Conservation (phyloP, 2,888 invertebrate genomes). For the Pocota personata region DNA sequence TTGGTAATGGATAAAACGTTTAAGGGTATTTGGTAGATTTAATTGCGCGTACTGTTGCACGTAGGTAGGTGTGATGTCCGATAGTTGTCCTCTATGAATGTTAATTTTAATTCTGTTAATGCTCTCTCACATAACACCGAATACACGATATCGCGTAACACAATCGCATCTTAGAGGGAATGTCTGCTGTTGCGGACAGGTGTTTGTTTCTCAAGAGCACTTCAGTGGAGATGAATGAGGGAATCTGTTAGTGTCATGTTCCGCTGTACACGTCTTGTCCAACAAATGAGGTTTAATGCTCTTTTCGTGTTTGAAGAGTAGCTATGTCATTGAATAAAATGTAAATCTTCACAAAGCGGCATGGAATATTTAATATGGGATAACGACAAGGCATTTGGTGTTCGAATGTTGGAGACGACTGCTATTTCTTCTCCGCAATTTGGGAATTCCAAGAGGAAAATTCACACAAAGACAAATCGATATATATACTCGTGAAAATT, state of each 20-base stretch:
- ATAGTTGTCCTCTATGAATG: neutral
- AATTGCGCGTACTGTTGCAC: neutral
- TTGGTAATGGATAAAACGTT: neutral
- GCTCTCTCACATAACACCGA: neutral
- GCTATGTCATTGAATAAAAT: too few species aligned
- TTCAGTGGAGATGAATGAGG: neutral
- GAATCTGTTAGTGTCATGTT: neutral
- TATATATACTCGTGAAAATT: too few species aligned
- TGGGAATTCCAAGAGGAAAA: too few species aligned
- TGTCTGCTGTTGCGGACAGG: neutral
- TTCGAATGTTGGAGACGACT: too few species aligned
- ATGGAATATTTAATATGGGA: too few species aligned
- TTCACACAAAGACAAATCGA: too few species aligned
- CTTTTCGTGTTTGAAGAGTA: too few species aligned
- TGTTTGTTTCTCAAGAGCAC: neutral
- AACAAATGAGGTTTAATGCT: too few species aligned
- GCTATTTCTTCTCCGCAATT: too few species aligned
- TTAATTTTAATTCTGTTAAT: neutral
- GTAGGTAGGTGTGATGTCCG: neutral
- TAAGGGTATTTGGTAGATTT: neutral
- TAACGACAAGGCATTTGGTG: too few species aligned
- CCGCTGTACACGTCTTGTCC: too few species aligned
- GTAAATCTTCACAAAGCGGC: too few species aligned
- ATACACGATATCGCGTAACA: neutral
- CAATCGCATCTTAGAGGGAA: neutral